Conservation (phyloP, 1,140 invertebrate species). For the Oryzaephilus surinamensis region DNA sequence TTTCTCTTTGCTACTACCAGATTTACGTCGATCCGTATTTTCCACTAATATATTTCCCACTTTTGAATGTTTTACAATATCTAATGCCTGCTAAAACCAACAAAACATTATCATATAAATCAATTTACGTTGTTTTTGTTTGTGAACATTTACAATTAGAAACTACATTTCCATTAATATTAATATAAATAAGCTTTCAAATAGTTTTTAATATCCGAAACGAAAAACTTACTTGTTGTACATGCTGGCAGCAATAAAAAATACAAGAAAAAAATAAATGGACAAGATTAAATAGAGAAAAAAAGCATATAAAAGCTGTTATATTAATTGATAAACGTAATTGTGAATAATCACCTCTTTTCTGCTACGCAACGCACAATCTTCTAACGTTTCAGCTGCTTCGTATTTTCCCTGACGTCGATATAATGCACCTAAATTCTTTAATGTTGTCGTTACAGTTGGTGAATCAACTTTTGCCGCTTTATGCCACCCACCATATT, state of each 20-base stretch:
- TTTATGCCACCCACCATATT: slow-evolving; percentile 97
- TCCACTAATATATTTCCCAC: slow-evolving; percentile 60
- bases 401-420: slow-evolving; percentile 97
- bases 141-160: background rate
- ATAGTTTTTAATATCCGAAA: background rate
- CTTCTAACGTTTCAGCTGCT: slow-evolving; percentile 96
- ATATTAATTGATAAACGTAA: slow-evolving; percentile 1
- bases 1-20: slow-evolving; percentile 33
- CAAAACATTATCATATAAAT: background rate
- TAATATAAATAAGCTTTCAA: background rate
- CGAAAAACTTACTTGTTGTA: slow-evolving; percentile 46
- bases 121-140: background rate
- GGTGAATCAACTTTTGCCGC: slow-evolving; percentile 97
- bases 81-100: slow-evolving; percentile 60
- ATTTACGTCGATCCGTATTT: slow-evolving; percentile 36
- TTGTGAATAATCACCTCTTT: slow-evolving; percentile 74
- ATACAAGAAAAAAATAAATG: slow-evolving; percentile 15
- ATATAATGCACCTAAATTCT: slow-evolving; percentile 95
- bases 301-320: slow-evolving; percentile 6
- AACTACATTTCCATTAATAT: too few species aligned
- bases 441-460: slow-evolving; percentile 92
- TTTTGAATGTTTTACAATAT: slow-evolving; percentile 83
- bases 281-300: background rate
- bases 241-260: slow-evolving; percentile 43
- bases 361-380: slow-evolving; percentile 87